Conservation (phyloP, 2,113 vertebrate genomes). For the Ceuthmochares aereus region DNA sequence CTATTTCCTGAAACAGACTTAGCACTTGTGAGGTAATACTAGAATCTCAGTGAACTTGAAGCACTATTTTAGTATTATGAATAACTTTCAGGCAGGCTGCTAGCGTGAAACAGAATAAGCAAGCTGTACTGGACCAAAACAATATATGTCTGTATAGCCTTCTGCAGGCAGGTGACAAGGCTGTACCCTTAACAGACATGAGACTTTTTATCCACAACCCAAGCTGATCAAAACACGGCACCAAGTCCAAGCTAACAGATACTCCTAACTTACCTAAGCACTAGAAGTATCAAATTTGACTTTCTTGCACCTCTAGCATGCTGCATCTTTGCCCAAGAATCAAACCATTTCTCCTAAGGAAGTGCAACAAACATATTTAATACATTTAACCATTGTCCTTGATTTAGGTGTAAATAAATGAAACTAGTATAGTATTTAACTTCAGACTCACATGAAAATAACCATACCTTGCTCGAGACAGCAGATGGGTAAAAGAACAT, state of each 20-base stretch:
- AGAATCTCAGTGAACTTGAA: slow-evolving; percentile 28
- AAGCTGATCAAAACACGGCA: not conserved
- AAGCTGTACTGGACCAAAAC: not conserved
- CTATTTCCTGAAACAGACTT: slow-evolving; percentile 39
- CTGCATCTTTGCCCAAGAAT: not conserved
- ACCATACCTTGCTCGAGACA: not conserved
- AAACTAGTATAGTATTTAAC: not conserved
- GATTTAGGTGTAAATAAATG: slow-evolving; percentile 12
- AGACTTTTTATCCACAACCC: not conserved
- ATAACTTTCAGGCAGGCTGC: not conserved
- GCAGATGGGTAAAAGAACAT: not conserved
- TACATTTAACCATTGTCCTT: not conserved
- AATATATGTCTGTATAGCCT: not conserved
- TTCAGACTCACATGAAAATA: not conserved
- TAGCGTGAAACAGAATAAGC: not conserved
- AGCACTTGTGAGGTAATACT: slow-evolving; percentile 5
- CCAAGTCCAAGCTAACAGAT: not conserved
- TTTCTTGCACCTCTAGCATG: not conserved
- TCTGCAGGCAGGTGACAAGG: not conserved
- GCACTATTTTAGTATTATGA: not conserved
- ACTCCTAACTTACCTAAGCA: not conserved
- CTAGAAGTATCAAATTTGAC: not conserved
- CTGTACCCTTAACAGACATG: not conserved
- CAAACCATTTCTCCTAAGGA: not conserved
- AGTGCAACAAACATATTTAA: slow-evolving; percentile 3